Base-by-base conservation (phyloP, 2,797 vertebrate species). In the Premnoplex brunnescens region DNA sequence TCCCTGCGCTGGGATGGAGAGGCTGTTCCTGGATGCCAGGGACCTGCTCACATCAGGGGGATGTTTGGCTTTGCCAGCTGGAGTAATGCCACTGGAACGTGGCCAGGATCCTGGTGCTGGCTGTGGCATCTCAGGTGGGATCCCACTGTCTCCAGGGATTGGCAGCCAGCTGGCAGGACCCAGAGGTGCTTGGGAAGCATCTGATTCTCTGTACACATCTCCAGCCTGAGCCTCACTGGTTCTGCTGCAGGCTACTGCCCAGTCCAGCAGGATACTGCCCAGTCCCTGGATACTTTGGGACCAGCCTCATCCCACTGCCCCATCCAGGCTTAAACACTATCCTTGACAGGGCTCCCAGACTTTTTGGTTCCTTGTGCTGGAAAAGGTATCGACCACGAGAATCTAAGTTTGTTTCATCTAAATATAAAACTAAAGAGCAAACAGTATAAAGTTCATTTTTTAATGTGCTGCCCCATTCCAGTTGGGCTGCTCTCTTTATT, bases 361-460 rank as follows among this genome's bases (percentile, higher is more conserved):
- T 85, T 91, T 58, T 78, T 39, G 59, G 41, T 72, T 82, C 43
- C 56, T 89, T 21, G 51, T 14, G 9, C 54, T 62, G 71, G 78
- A 14, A 46, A 93, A 94, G 85, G 56, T 93, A 95, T 94, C 85
- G 3, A 30, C 90, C 23, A 3, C 16, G 21, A 48, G 64, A 49
- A 94, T 92, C 90, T 63, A 34, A 78, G 84, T 93, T 95, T 54
- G 80, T 91, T 94, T 92, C 93, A 89, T 90, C 95, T 95, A 93
- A 96, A 98, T 98, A 98, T 97, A 97, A 98, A 97, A 97, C 98
- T 96, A 97, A 97, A 98, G 97, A 96, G 94, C 96, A 91, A 94
- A 91, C 81, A 79, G 97, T 88, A 85, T 97, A 98, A 97, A 97
- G 97, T 98, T 98, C 89, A 95, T 98, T 98, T 97, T 98, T 98